Evolutionary conservation across 1,140 invertebrate genomes (phyloP).

Genomic region (Eumeta japonica): DNA sequence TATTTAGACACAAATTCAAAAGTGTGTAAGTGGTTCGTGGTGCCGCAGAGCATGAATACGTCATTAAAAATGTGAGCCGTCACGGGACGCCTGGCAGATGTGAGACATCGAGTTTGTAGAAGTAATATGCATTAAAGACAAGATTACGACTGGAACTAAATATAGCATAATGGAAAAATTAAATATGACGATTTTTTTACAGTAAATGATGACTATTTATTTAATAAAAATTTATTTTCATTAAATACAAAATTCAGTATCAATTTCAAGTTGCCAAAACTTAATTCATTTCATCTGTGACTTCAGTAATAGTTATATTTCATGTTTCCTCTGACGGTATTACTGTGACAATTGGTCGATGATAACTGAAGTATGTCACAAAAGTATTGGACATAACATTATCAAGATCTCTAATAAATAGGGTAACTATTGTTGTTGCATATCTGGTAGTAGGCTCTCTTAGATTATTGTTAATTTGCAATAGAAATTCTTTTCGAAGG

Average conservation of each 20-base stretch:
- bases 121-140: too few species aligned
- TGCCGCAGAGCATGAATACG: too few species aligned
- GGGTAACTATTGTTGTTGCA: background rate
- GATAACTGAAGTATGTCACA: slow-evolving; percentile 1
- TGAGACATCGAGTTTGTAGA: too few species aligned
- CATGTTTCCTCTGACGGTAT: background rate
- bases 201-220: too few species aligned
- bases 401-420: background rate
- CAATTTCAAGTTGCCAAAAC: background rate
- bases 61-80: too few species aligned
- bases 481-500: background rate
- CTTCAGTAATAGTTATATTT: slow-evolving; percentile 1
- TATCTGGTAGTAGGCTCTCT: slow-evolving; percentile 1
- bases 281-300: background rate
- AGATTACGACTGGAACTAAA: too few species aligned
- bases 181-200: too few species aligned
- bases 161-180: too few species aligned
- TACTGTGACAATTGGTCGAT: slow-evolving; percentile 1
- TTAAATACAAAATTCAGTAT: slow-evolving; percentile 1
- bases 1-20: too few species aligned
- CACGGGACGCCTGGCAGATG: too few species aligned
- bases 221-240: too few species aligned
- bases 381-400: slow-evolving; percentile 1
- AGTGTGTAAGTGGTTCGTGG: too few species aligned
- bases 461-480: slow-evolving; percentile 1